Percentiles rank a stretch among this genome's conserved stretches.
Conservation (phyloP, 2,113 vertebrate species). For the Gymnarchus niloticus region DNA sequence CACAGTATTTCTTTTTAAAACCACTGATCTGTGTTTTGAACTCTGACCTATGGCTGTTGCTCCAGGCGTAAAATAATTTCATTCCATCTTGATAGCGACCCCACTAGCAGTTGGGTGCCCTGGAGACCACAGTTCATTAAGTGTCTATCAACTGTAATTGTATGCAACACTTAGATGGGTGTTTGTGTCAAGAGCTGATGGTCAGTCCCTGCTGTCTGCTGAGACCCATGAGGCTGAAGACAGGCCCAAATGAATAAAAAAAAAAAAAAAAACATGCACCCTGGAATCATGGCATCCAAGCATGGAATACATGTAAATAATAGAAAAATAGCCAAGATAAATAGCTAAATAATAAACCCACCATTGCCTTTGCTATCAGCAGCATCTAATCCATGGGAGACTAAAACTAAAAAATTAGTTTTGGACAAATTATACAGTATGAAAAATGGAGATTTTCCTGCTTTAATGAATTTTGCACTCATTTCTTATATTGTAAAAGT, state of each 20-base stretch:
- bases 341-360: neutral
- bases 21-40: conserved; percentile 11
- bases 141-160: neutral
- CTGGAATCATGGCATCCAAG: neutral
- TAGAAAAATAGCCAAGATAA: conserved; percentile 3
- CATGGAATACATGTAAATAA: neutral
- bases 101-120: conserved; percentile 20
- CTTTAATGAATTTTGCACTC: neutral
- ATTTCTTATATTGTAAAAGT: neutral
- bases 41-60: conserved; percentile 13
- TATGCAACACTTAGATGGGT: neutral
- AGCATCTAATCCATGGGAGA: neutral
- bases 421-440: neutral
- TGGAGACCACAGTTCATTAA: conserved; percentile 20
- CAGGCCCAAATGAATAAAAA: neutral
- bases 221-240: neutral
- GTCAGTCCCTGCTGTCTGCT: neutral
- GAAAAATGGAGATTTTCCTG: neutral
- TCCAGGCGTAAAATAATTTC: conserved; percentile 22
- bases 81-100: conserved; percentile 19
- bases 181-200: neutral
- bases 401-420: neutral
- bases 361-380: neutral
- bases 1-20: conserved; percentile 16
- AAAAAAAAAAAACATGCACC: conserved; percentile 8